Evolutionary conservation across 2,797 vertebrate genomes (phyloP), one percentile per base, ranked within the genome.

Genomic region (Sebastes aleutianus): DNA sequence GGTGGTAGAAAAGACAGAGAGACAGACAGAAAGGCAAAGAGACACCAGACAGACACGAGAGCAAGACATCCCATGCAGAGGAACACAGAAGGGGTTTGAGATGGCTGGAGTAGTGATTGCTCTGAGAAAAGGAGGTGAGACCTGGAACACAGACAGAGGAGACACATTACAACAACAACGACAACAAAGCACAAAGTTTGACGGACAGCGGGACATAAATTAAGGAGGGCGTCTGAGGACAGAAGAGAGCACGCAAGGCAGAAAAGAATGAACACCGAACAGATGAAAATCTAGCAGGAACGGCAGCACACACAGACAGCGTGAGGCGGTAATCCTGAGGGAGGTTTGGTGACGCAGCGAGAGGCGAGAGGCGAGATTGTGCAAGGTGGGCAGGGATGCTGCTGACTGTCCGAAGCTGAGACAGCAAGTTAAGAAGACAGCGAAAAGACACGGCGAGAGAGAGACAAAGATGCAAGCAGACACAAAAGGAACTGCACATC

Each of bases 371-470:
- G 9, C 13, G 8, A 72, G 74, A 76, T 78, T 84, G 67, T 83
- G 74, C 79, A 70, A 67, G 71, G 84, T 67, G 80, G 69, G 74
- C 78, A 56, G 8, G 10, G 76, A 76, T 2, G 80, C 59, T 69
- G 84, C 85, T 82, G 88, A 87, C 74, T 76, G 86, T 67, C 79
- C 26, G 6, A 59, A 53, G 83, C 85, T 83, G 86, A 84, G 70
- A 66, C 62, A 43, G 67, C 39, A 8, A 76, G 31, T 76, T 57
- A 9, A 82, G 58, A 76, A 57, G 63, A 82, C 70, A 70, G 62
- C 7, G 73, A 53, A 70, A 70, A 58, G 43, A 66, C 69, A 54
- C 36, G 22, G 31, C 14, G 26, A 64, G 53, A 64, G 59, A 47
- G 58, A 80, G 73, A 79, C 36, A 12, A 58, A 87, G 53, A 86